Base-by-base conservation (phyloP, 2,888 invertebrate species). In the Drosophila mercatorum region DNA sequence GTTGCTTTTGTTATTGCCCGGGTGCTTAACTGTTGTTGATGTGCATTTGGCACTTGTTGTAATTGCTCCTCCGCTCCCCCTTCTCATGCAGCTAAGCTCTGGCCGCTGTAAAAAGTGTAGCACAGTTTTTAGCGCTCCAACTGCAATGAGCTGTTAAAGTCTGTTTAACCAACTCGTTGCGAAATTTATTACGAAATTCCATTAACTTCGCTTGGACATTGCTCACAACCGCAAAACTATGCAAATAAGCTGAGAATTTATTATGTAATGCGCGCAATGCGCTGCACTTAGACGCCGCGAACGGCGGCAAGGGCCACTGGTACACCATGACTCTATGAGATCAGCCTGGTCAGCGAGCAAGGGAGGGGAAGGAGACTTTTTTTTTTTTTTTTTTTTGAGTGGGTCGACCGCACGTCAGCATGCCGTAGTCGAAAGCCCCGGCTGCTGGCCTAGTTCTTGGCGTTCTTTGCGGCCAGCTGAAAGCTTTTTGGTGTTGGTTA, bases 1-100 rank as follows among this genome's bases (percentile, higher is more conserved):
- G n/a, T 17, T 40, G 38, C 46, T 44, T 17, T 71, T 60, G 41
- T 44, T 26, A 40, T 63, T 66, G 59, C 52, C 31, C 38, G 66
- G 59, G 52, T 66, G 58, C 68, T 62, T 73, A 60, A 67, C 66
- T 89, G 84, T 79, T 89, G 88, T 77, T 85, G 89, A 89, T 85
- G 84, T 89, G 88, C 89, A 89, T 83, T 85, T 85, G 84, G 89
- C 84, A 85, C 89, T 85, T 89, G 84, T 84, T 89, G 89, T 85
- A 85, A 85, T 89, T 83, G 88, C 88, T 67, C 51, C 55, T 67
- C 65, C 26, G 49, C 31, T 22, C 22, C 43, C 6, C 31, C 10
- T 26, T 11, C 10, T 31, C 0, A 46, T 28, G 7, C 40, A 8
- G n/a, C 41, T 49, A 12, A 53, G 17, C 34, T 28, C 10, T 38